These are phyloP conservation scores for Planococcus citri DNA, from an alignment of 1,140 invertebrate species.

Conservation along the genomic window DNA sequence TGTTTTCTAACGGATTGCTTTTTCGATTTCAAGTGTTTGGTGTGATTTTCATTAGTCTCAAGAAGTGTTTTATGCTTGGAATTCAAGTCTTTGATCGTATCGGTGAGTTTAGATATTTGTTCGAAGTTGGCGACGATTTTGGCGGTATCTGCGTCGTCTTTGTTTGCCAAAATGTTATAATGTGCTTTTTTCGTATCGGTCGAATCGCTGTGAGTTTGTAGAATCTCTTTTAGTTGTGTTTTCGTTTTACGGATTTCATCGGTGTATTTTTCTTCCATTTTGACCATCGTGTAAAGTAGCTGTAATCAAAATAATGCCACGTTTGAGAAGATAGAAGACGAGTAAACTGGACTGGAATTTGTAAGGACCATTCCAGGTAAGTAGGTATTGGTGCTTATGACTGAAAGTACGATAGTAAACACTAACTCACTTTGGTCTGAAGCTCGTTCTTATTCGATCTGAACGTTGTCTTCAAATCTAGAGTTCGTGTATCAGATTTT, in stretches of 20 bases:
- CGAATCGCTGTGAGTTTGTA: conserved; percentile 31
- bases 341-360: no score
- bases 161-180: conserved; percentile 34
- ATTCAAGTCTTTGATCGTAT: conserved; percentile 26
- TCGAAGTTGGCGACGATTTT: conserved; percentile 30
- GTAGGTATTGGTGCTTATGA: no score
- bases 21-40: conserved; percentile 2
- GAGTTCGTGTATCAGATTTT: neutral
- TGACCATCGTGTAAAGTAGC: conserved; percentile 26
- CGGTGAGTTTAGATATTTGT: conserved; percentile 29
- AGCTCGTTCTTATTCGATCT: neutral
- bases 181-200: conserved; percentile 33
- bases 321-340: no score
- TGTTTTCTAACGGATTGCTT: conserved; percentile 29
- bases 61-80: neutral
- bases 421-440: neutral
- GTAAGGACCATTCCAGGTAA: no score
- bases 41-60: neutral
- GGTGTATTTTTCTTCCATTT: conserved; percentile 24
- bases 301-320: conserved; percentile 8
- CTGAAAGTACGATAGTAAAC: no score
- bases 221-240: conserved; percentile 21
- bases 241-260: conserved; percentile 22
- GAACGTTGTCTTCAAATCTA: neutral
- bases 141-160: conserved; percentile 30